Evolutionary conservation across 2,888 invertebrate species (phyloP).

Genomic region (Deilephila elpenor): DNA sequence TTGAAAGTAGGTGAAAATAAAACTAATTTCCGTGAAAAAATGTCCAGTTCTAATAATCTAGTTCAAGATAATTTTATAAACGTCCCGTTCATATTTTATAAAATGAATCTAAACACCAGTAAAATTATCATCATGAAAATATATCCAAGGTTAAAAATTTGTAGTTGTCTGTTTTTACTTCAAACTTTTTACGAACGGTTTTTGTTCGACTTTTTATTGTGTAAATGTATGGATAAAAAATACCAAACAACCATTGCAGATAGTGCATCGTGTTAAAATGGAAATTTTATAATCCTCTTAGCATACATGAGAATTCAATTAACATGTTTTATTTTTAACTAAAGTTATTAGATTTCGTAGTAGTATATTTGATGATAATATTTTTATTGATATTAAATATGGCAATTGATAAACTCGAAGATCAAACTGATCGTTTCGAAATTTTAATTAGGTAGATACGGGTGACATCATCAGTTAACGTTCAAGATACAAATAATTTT

Average conservation of each 20-base stretch:
- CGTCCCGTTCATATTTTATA: conserved; percentile 3
- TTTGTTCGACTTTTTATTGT: background rate
- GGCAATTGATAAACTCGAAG: background rate
- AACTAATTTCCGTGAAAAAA: background rate
- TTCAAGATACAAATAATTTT: background rate
- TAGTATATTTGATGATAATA: background rate
- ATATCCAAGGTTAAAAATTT: conserved; percentile 15
- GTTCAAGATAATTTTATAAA: background rate
- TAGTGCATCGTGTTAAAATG: background rate
- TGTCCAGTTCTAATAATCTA: background rate
- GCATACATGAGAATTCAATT: conserved; percentile 10
- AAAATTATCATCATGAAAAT: background rate
- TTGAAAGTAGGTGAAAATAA: background rate
- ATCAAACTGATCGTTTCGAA: background rate
- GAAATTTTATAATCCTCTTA: conserved; percentile 9
- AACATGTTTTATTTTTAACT: background rate
- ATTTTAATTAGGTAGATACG: no score
- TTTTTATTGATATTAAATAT: background rate
- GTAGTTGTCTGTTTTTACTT: conserved; percentile 7
- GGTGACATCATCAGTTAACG: background rate
- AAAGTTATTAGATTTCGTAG: background rate
- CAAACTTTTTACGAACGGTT: background rate
- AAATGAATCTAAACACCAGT: background rate
- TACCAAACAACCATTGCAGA: background rate
- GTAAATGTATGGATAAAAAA: background rate